Percentiles rank a stretch among this genome's conserved stretches.
Evolutionary conservation across 2,113 vertebrate species (phyloP).

Genomic region (Oreotrochilus melanogaster): DNA sequence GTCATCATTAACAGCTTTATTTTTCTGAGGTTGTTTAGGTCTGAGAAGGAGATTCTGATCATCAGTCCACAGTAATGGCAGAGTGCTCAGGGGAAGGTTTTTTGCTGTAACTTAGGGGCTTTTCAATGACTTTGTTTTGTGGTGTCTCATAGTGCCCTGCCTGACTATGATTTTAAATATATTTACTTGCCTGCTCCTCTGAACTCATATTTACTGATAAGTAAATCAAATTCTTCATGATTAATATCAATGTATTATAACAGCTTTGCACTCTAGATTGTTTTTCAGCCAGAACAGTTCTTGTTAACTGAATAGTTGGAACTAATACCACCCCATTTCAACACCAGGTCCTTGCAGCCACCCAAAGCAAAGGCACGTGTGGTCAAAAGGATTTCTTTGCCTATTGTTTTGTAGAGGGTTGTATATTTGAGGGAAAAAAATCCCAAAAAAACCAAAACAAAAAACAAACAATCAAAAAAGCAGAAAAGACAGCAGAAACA

Average conservation of each 20-base stretch:
- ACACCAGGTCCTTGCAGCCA: not conserved
- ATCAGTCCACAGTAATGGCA: not conserved
- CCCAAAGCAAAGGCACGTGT: not conserved
- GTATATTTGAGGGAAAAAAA: not conserved
- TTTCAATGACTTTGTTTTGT: not conserved
- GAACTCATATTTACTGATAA: not conserved
- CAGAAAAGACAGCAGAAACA: not conserved
- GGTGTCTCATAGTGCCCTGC: not conserved
- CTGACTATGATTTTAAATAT: not conserved
- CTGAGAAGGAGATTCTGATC: not conserved
- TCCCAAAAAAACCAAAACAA: too few species aligned
- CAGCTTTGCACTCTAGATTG: not conserved
- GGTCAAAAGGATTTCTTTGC: constrained; percentile 1
- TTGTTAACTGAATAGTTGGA: not conserved
- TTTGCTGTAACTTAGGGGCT: not conserved
- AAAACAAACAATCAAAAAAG: not conserved
- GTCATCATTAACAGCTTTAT: not conserved
- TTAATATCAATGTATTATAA: not conserved
- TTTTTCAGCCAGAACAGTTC: not conserved
- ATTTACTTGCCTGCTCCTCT: not conserved
- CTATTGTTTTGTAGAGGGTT: not conserved
- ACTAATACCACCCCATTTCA: not conserved
- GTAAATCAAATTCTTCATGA: not conserved
- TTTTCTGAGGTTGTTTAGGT: not conserved
- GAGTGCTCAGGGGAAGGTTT: not conserved